Evolutionary conservation across 2,113 vertebrate genomes (phyloP).

Genomic region (Ifrita kowaldi): DNA sequence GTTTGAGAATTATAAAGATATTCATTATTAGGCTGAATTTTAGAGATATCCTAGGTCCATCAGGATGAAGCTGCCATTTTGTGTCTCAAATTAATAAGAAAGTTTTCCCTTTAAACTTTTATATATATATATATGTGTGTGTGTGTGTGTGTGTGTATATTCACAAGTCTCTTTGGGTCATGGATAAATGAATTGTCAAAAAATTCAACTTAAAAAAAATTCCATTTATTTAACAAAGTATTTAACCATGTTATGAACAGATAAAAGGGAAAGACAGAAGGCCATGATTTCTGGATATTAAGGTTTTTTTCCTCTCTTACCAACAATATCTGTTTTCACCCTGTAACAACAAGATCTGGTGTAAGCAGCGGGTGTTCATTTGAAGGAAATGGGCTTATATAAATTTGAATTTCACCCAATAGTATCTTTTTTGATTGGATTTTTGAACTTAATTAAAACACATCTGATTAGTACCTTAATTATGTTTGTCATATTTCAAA

Average conservation of each 20-base stretch:
- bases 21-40: background rate
- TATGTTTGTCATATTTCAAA: background rate
- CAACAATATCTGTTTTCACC: background rate
- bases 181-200: background rate
- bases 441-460: background rate
- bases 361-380: background rate
- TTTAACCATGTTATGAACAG: background rate
- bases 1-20: background rate
- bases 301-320: background rate
- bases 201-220: background rate
- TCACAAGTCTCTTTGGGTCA: background rate
- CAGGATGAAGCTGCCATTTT: background rate
- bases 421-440: background rate
- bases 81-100: background rate
- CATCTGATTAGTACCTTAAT: background rate
- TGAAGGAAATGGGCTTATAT: background rate
- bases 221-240: background rate
- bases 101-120: background rate
- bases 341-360: background rate
- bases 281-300: background rate
- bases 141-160: background rate
- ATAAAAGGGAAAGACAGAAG: background rate
- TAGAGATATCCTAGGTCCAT: background rate
- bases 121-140: background rate
- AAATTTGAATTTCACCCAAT: background rate